These are phyloP conservation scores for Drosophila ercepeae DNA, from an alignment of 1,140 invertebrate genomes.

Conservation along the genomic window DNA sequence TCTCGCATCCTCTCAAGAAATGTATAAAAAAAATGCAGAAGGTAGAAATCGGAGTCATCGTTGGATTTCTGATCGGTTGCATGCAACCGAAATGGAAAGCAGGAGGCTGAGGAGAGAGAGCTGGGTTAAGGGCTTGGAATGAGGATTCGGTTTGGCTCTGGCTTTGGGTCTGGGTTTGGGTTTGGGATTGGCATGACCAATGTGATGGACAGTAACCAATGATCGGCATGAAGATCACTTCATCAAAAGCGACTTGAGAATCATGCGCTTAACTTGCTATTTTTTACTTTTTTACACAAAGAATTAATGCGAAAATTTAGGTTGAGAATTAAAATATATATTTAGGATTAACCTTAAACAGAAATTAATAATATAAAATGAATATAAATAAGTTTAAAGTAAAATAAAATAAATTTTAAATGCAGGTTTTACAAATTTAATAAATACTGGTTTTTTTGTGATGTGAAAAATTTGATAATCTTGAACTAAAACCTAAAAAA, in stretches of 20 bases:
- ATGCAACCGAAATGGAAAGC: conserved; percentile 42
- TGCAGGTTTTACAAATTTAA: no score
- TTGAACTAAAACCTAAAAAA: no score
- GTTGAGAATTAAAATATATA: no score
- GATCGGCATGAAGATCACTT: conserved; percentile 39
- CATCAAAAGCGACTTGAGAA: neutral
- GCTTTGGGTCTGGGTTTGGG: neutral
- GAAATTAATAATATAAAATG: no score
- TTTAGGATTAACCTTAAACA: no score
- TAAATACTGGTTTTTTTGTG: no score
- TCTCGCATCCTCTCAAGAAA: no score
- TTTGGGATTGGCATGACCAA: conserved; percentile 65
- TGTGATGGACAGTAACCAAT: conserved; percentile 50
- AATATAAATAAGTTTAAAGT: no score
- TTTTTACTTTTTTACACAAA: neutral
- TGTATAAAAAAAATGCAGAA: neutral
- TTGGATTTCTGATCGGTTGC: conserved; percentile 46
- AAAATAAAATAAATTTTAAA: no score
- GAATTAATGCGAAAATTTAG: no score
- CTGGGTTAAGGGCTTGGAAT: neutral
- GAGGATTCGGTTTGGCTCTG: neutral
- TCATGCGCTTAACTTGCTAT: neutral
- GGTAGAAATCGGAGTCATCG: conserved; percentile 14
- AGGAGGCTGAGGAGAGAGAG: neutral
- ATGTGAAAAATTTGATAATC: no score